Conservation (phyloP, 1,140 invertebrate genomes). For the Colletes latitarsis region DNA sequence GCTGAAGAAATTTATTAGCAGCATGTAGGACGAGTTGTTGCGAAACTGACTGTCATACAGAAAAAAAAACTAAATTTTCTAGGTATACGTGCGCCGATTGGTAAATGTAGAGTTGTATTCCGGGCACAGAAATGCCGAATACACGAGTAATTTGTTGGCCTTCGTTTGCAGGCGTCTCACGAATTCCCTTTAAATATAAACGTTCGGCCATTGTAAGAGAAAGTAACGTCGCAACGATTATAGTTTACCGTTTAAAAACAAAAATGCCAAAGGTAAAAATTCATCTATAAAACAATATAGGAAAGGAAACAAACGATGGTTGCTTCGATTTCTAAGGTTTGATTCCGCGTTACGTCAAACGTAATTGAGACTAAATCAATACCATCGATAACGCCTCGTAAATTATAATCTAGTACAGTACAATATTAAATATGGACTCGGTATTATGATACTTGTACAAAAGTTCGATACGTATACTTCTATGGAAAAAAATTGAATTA, state of each 20-base stretch:
- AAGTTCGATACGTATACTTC: no score
- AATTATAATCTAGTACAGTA: no score
- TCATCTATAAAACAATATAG: no score
- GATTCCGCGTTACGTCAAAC: no score
- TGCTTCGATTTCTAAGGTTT: no score
- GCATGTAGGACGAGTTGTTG: constrained; percentile 15
- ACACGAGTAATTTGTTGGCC: constrained; percentile 4
- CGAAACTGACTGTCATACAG: neutral
- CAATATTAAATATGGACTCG: no score
- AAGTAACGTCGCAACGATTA: constrained; percentile 51
- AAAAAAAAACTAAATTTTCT: constrained; percentile 44
- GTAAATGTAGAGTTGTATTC: constrained; percentile 30
- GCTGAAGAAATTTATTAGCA: neutral
- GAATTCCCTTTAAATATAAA: constrained; percentile 54
- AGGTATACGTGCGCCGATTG: constrained; percentile 37
- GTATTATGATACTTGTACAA: no score
- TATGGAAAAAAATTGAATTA: no score
- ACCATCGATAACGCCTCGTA: no score
- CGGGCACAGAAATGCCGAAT: constrained; percentile 29
- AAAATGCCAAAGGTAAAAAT: neutral
- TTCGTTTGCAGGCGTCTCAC: constrained; percentile 45
- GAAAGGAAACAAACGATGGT: no score
- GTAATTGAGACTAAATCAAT: no score
- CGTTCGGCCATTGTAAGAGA: constrained; percentile 47
- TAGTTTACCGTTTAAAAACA: constrained; percentile 20